Percentiles rank a stretch among this genome's conserved stretches.
phyloP scores from a whole-genome alignment of 2,888 invertebrate species.

The Leptinotarsa haldemani region DNA sequence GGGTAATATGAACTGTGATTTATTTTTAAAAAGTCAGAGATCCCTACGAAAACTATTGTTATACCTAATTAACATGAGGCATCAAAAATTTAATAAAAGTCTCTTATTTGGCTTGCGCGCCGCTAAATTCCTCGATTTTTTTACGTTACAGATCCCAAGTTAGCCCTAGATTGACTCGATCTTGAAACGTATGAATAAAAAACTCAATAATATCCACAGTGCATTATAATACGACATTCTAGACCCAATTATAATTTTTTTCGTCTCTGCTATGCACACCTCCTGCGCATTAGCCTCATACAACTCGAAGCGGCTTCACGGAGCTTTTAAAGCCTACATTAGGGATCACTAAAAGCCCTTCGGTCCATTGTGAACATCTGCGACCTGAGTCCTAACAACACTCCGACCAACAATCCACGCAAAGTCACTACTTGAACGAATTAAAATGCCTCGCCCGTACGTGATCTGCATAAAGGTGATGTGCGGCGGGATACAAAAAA shows the following conservation, averaged over 20 bases:
- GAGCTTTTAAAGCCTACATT: constrained; percentile 23
- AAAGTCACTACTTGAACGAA: constrained; percentile 17
- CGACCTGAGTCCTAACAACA: constrained; percentile 22
- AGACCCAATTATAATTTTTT: background rate
- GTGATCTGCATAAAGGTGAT: constrained; percentile 12
- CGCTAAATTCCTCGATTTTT: too few species aligned
- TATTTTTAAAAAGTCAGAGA: too few species aligned
- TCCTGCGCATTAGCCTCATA: background rate
- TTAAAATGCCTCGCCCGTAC: constrained; percentile 15
- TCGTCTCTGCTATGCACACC: background rate
- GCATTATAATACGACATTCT: background rate
- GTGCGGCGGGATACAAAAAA: constrained; percentile 1
- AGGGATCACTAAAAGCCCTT: constrained; percentile 31
- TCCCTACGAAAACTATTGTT: too few species aligned
- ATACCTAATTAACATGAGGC: too few species aligned
- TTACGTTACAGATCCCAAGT: too few species aligned
- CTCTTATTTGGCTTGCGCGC: too few species aligned
- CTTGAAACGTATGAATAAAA: too few species aligned
- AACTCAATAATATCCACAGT: background rate
- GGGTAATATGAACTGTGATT: too few species aligned
- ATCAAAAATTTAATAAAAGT: too few species aligned
- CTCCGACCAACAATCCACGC: constrained; percentile 11
- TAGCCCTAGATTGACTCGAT: too few species aligned
- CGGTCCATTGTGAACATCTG: constrained; percentile 34
- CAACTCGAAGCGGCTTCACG: background rate